Percentiles rank a stretch among this genome's conserved stretches.
Conservation (phyloP, 2,888 invertebrate species). For the Eupithecia centaureata region DNA sequence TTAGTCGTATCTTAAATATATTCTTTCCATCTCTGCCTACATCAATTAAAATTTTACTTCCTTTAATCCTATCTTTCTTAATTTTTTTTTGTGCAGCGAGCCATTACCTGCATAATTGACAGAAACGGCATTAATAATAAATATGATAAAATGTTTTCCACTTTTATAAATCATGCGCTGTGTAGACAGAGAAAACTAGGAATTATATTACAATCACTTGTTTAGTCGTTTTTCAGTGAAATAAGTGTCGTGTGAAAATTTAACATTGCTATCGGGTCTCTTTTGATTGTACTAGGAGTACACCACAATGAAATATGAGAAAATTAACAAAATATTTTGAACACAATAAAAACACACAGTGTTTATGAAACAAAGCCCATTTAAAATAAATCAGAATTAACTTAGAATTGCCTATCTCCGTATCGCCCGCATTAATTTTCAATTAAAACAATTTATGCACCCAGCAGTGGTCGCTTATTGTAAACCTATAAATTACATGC, state of each 20-base stretch:
- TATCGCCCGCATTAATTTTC: constrained; percentile 77
- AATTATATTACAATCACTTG: constrained; percentile 9
- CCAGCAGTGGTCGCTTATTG: constrained; percentile 55
- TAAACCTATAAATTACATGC: constrained; percentile 72
- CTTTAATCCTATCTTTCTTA: neutral
- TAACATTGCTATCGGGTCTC: neutral
- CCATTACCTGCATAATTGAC: neutral
- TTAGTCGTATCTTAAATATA: neutral
- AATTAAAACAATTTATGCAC: constrained; percentile 78
- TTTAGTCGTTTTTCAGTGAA: constrained; percentile 14
- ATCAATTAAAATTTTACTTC: neutral
- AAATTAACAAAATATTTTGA: neutral
- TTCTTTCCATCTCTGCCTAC: neutral
- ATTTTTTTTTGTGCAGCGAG: neutral
- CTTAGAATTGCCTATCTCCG: constrained; percentile 19
- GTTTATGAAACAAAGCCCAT: constrained; percentile 19
- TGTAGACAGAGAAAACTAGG: neutral
- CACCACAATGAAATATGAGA: neutral
- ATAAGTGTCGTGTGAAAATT: constrained; percentile 24
- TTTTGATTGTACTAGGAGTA: neutral
- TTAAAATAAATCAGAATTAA: constrained; percentile 28
- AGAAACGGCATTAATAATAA: neutral
- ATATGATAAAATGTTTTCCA: neutral
- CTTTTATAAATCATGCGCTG: neutral
- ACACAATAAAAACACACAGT: neutral